Evolutionary conservation across 2,888 invertebrate genomes (phyloP).

Genomic region (Heliconius aoede): DNA sequence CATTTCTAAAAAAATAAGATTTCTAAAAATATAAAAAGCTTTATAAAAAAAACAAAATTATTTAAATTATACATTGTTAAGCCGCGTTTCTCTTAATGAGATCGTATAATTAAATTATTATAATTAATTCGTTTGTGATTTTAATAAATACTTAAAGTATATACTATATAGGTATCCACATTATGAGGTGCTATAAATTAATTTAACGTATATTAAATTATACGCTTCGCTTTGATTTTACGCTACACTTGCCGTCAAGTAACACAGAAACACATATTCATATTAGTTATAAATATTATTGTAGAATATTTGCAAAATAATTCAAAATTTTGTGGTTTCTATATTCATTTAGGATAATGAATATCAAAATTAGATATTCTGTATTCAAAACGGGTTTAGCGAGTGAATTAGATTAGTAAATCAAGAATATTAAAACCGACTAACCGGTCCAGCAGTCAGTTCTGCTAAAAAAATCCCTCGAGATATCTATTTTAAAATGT

Average conservation of each 20-base stretch:
- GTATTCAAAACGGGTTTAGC: too few relatives aligned
- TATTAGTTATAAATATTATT: neutral
- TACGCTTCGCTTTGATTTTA: constrained; percentile 6
- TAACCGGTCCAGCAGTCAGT: too few relatives aligned
- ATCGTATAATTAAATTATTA: constrained; percentile 1
- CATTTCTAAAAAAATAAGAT: too few relatives aligned
- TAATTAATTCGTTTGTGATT: constrained; percentile 6
- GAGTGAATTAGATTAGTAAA: too few relatives aligned
- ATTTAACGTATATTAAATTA: constrained; percentile 14
- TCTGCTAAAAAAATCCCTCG: too few relatives aligned
- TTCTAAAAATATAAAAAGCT: neutral
- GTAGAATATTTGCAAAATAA: neutral
- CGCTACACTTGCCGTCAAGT: neutral
- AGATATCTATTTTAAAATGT: too few relatives aligned
- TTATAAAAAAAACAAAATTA: neutral
- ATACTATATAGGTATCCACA: neutral
- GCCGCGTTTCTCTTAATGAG: neutral
- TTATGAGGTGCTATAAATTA: neutral
- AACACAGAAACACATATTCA: neutral
- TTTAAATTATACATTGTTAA: neutral
- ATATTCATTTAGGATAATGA: too few relatives aligned
- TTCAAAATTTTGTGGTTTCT: too few relatives aligned
- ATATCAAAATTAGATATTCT: too few relatives aligned
- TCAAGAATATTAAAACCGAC: too few relatives aligned
- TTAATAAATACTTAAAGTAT: neutral